Evolutionary conservation across 2,888 invertebrate species (phyloP).

Genomic region (Selenia dentaria): DNA sequence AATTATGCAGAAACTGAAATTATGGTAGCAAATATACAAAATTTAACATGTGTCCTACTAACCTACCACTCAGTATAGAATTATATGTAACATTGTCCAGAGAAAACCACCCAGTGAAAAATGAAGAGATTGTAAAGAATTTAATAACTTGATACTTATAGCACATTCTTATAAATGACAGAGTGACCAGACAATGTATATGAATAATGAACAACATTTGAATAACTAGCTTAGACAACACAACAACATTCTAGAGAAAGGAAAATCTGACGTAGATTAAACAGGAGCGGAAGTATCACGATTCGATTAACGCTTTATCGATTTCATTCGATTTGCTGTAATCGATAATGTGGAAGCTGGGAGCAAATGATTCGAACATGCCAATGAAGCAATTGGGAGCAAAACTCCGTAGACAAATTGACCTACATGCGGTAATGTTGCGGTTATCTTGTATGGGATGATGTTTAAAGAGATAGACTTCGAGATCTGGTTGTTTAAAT

Average conservation of each 20-base stretch:
- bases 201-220: no score
- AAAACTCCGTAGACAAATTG: conserved; percentile 22
- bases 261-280: conserved; percentile 12
- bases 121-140: no score
- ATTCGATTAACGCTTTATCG: conserved; percentile 17
- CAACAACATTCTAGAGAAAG: conserved; percentile 22
- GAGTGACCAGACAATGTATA: no score
- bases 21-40: no score
- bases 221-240: conserved; percentile 14
- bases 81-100: no score
- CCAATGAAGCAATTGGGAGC: conserved; percentile 22
- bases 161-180: no score
- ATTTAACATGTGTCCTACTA: no score
- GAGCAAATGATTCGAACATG: conserved; percentile 13
- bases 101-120: no score
- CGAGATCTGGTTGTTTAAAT: background rate
- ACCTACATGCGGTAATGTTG: conserved; percentile 16
- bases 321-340: conserved; percentile 15
- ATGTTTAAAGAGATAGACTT: background rate
- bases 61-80: no score
- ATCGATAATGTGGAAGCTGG: conserved; percentile 9
- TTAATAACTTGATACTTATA: no score
- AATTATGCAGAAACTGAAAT: no score
- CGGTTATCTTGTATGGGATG: conserved; percentile 7
- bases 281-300: conserved; percentile 13